These are phyloP conservation scores for Willisornis vidua DNA, from an alignment of 2,113 vertebrate species.

Conservation along the genomic window DNA sequence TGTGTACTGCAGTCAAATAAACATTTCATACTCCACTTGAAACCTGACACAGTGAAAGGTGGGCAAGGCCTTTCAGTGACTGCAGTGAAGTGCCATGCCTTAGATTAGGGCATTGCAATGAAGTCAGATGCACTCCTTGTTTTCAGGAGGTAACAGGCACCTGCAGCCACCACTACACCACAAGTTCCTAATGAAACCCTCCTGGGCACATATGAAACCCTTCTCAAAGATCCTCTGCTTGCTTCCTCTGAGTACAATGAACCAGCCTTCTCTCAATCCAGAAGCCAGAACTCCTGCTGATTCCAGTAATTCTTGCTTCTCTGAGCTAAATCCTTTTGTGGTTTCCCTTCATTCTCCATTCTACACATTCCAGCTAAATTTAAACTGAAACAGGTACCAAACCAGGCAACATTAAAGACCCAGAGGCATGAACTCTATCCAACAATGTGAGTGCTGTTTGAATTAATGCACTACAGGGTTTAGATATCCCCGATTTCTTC, in stretches of 20 bases:
- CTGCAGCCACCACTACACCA: neutral
- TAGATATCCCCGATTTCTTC: conserved; percentile 58
- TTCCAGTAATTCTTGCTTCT: conserved; percentile 67
- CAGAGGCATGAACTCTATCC: conserved; percentile 23
- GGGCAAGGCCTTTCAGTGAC: neutral
- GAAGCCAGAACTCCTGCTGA: conserved; percentile 18
- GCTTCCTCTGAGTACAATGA: neutral
- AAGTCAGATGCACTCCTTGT: neutral
- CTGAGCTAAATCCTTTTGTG: conserved; percentile 60
- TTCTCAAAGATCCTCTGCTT: neutral
- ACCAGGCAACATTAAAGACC: conserved; percentile 21
- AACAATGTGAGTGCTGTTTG: conserved; percentile 16
- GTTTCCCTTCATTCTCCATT: conserved; percentile 51
- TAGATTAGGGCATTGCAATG: neutral
- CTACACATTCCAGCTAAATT: conserved; percentile 18
- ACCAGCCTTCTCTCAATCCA: neutral
- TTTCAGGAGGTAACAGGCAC: neutral
- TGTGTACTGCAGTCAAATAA: neutral
- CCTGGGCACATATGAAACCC: neutral
- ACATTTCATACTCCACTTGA: neutral
- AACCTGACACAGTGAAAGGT: neutral
- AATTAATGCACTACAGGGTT: conserved; percentile 69
- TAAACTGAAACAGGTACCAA: conserved; percentile 44
- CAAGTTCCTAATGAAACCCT: neutral
- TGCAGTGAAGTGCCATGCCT: neutral